Base-by-base conservation (phyloP, 1,140 invertebrate genomes). In the Caenorhabditis latens region DNA sequence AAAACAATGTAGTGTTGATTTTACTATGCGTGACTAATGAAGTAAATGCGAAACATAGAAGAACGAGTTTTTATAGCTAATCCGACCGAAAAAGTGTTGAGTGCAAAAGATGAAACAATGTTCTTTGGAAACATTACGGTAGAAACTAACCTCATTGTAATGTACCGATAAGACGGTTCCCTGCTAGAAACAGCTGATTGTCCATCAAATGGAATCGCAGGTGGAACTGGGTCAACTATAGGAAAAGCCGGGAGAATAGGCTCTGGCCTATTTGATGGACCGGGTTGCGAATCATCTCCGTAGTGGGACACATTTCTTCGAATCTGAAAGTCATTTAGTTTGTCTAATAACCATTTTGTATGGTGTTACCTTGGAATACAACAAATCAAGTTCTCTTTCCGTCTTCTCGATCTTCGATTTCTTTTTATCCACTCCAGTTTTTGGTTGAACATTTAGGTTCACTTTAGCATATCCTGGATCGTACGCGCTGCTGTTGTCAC, bases 401-500 rank as follows among this genome's bases (percentile, higher is more conserved):
- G 50, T 86, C 24, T 65, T 86, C 63, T 86, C 86, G 24, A 79
- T 79, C 21, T 79, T 79, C 0, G 71, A 19, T 50, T 79, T 79
- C 9, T 79, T 79, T 46, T 79, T 61, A 86, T 63, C 50, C 58
- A 24, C 53, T 46, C 55, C 58, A 32, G 48, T 50, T 57, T 32
- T 75, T 9, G 46, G 24, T 16, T 50, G 43, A 9, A 11, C 50
- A 57, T 53, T 86, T 65, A 58, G n/a, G 21, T 86, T 67, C 19
- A 88, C 87, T 55, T 86, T 85, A 4, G 87, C 87, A 32, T 88
- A 88, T 7, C 87, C 87, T 14, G 84, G 75, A 63, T 88, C 87
- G 32, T 86, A 88, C 8, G 75, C 82, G 57, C 86, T 87, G 63
- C 86, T 87, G 46, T 57, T 84, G 53, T 87, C 86, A 19, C 83